These are phyloP conservation scores for Phthorimaea operculella DNA, from an alignment of 1,140 invertebrate genomes.

Conservation along the genomic window DNA sequence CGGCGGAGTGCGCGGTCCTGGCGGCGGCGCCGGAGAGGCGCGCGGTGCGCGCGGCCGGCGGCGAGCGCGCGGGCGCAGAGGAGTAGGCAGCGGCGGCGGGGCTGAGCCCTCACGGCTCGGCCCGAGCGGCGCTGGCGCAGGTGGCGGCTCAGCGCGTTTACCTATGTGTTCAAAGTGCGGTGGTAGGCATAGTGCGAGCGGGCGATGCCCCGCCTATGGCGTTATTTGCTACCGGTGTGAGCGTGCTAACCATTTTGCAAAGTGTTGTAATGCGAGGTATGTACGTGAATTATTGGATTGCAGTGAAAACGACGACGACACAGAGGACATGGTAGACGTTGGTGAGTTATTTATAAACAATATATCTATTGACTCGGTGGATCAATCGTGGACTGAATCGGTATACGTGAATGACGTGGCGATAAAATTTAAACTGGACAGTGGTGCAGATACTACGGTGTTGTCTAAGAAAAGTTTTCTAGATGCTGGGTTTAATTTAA, in stretches of 20 bases:
- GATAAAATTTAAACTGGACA: constrained; percentile 3
- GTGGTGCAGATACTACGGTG: neutral
- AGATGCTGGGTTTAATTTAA: neutral
- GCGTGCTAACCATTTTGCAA: neutral
- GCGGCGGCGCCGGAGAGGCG: neutral
- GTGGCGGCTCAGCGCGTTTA: neutral
- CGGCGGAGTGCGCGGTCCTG: neutral
- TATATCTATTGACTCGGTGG: constrained; percentile 1
- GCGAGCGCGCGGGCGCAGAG: neutral
- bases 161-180: neutral
- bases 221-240: constrained; percentile 3
- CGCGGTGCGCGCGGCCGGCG: neutral
- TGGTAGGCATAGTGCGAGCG: neutral
- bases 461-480: neutral
- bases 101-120: neutral
- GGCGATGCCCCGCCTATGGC: neutral
- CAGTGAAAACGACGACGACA: neutral
- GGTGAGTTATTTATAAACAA: neutral
- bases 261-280: neutral
- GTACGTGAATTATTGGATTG: neutral
- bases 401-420: neutral
- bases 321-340: neutral
- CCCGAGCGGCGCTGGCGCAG: neutral
- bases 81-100: neutral
- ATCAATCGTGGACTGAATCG: neutral